Evolutionary conservation across 2,797 vertebrate species (phyloP).

Genomic region (Onychomys torridus): DNA sequence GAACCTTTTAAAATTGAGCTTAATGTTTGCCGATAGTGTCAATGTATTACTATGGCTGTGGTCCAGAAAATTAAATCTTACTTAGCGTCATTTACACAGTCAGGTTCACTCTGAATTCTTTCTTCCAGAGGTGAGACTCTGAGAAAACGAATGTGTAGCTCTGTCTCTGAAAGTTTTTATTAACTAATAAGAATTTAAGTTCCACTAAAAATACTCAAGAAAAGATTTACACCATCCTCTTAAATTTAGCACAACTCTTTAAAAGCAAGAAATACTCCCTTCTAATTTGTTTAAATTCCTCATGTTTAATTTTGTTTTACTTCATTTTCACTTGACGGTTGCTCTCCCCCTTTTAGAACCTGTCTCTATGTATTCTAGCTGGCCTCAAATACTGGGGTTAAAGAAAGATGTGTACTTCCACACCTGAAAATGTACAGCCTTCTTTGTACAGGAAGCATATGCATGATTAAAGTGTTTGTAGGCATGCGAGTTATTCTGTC

Average conservation of each 20-base stretch:
- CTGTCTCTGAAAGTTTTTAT: neutral
- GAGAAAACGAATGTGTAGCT: conserved; percentile 10
- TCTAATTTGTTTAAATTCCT: conserved; percentile 18
- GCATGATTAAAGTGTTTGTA: neutral
- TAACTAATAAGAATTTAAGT: conserved; percentile 1
- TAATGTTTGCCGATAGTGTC: neutral
- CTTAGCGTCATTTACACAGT: neutral
- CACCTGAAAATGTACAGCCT: neutral
- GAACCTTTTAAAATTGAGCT: neutral
- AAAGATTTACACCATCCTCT: neutral
- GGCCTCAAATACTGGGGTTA: neutral
- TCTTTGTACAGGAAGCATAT: neutral
- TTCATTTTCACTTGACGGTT: neutral
- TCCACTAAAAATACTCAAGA: conserved; percentile 14
- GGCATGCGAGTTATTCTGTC: neutral
- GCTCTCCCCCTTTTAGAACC: neutral
- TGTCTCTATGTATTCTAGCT: neutral
- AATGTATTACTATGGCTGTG: neutral
- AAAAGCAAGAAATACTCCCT: conserved; percentile 18
- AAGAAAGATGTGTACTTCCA: neutral
- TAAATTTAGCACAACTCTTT: neutral
- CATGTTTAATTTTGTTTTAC: neutral
- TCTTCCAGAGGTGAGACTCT: neutral
- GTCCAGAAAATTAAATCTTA: neutral
- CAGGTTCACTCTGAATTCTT: neutral